A percentile compares a stretch with the other conserved stretches of the same genome.
Conservation (phyloP, 2,888 invertebrate species). For the Drosophila acutilabella region DNA sequence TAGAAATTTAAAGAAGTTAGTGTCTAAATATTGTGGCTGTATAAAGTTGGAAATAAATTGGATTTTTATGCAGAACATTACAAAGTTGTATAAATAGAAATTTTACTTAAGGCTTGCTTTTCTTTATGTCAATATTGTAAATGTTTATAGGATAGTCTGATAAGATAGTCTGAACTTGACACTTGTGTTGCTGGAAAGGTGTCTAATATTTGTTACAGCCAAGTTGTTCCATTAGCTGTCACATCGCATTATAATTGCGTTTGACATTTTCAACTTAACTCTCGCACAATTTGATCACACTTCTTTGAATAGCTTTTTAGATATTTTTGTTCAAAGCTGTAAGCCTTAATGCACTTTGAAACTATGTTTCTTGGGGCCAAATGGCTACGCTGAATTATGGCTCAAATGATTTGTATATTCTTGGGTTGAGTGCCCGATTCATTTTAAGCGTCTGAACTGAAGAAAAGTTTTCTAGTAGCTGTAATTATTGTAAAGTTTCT, state of each 20-base stretch:
- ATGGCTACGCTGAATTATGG: neutral
- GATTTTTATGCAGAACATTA: neutral
- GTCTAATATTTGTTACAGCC: neutral
- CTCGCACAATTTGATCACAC: slow-evolving; percentile 1
- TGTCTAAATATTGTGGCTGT: too few relatives aligned
- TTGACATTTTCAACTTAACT: slow-evolving; percentile 13
- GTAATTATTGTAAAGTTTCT: slow-evolving; percentile 63
- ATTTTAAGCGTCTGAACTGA: slow-evolving; percentile 7
- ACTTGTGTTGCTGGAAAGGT: slow-evolving; percentile 10
- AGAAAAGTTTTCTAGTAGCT: slow-evolving; percentile 33
- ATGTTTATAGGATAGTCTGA: neutral
- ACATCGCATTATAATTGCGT: slow-evolving; percentile 1
- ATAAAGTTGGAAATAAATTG: too few relatives aligned
- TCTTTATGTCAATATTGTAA: neutral
- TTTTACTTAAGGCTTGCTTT: neutral
- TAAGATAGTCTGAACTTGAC: neutral
- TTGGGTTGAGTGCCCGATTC: slow-evolving; percentile 12
- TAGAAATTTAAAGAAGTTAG: neutral
- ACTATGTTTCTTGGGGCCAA: neutral
- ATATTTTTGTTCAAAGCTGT: neutral
- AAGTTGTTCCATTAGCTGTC: neutral
- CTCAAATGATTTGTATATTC: slow-evolving; percentile 8
- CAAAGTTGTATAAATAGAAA: neutral
- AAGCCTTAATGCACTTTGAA: neutral
- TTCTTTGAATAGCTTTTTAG: neutral